Percentiles rank a stretch among this genome's conserved stretches.
phyloP scores from a whole-genome alignment of 2,797 vertebrate genomes.

The Distichodus sexfasciatus region DNA sequence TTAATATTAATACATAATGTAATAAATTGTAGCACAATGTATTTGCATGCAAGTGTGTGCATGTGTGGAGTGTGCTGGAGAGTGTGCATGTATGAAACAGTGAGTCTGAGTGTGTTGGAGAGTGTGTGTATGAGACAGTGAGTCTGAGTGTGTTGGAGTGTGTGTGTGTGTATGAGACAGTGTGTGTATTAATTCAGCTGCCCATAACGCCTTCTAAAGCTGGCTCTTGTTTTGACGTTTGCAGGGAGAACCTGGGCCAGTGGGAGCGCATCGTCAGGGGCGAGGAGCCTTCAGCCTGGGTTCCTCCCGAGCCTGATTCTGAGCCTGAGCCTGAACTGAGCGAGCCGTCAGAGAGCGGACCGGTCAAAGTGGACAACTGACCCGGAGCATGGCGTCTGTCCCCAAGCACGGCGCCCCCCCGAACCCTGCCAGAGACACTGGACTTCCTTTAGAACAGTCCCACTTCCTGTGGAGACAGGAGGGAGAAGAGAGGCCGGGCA shows the following conservation, averaged over 20 bases:
- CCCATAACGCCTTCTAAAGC: too few relatives aligned
- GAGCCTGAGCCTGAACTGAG: slow-evolving; percentile 51
- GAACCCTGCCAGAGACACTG: slow-evolving; percentile 53
- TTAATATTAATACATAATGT: too few relatives aligned
- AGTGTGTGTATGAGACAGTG: too few relatives aligned
- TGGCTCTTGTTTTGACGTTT: slow-evolving; percentile 40
- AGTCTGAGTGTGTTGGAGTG: too few relatives aligned
- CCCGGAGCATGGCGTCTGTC: slow-evolving; percentile 45
- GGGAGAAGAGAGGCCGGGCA: slow-evolving; percentile 53
- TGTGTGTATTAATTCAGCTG: too few relatives aligned
- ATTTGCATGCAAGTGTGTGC: too few relatives aligned
- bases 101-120: too few relatives aligned
- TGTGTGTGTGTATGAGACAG: too few relatives aligned
- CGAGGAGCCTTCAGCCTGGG: slow-evolving; percentile 75
- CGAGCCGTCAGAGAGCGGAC: slow-evolving; percentile 72
- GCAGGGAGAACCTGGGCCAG: slow-evolving; percentile 90
- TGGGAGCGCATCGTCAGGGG: slow-evolving; percentile 92
- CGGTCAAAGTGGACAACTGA: slow-evolving; percentile 89
- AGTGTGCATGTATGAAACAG: too few relatives aligned
- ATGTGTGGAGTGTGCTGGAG: too few relatives aligned
- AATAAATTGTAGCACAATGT: too few relatives aligned
- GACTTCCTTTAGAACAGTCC: slow-evolving; percentile 52
- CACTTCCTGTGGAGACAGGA: slow-evolving; percentile 52
- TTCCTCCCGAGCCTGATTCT: slow-evolving; percentile 55
- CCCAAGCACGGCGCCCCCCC: slow-evolving; percentile 52